These are phyloP conservation scores for Phoebastria nigripes DNA, from an alignment of 2,797 vertebrate genomes.

Conservation along the genomic window DNA sequence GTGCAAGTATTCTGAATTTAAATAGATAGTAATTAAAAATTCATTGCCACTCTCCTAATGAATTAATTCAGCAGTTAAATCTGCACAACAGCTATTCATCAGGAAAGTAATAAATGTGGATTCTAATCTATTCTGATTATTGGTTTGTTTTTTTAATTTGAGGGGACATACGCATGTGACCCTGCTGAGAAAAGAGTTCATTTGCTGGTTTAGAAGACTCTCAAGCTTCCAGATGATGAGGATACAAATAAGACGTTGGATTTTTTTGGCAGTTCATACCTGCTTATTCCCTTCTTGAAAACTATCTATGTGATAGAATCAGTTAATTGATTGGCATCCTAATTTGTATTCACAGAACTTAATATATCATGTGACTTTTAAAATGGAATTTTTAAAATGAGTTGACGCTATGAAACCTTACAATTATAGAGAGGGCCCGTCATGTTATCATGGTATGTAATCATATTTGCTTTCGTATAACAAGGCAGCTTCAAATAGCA, in stretches of 20 bases:
- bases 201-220: not conserved
- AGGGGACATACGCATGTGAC: not conserved
- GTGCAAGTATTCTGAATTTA: not conserved
- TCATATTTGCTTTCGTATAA: not conserved
- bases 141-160: not conserved
- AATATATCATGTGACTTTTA: not conserved
- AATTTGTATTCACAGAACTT: not conserved
- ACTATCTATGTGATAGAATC: not conserved
- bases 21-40: not conserved
- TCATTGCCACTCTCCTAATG: not conserved
- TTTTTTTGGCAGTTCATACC: not conserved
- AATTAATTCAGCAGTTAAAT: constrained; percentile 5
- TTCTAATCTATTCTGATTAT: not conserved
- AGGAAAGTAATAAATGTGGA: not conserved
- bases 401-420: not conserved
- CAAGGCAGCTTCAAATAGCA: not conserved
- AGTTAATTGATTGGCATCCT: not conserved
- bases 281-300: not conserved
- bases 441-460: not conserved
- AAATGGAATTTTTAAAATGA: not conserved
- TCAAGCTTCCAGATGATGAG: not conserved
- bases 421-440: not conserved
- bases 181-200: not conserved
- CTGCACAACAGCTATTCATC: not conserved
- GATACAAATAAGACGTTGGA: not conserved